phyloP scores from a whole-genome alignment of 2,113 vertebrate genomes.

The Epinephelus cyanopodus region DNA sequence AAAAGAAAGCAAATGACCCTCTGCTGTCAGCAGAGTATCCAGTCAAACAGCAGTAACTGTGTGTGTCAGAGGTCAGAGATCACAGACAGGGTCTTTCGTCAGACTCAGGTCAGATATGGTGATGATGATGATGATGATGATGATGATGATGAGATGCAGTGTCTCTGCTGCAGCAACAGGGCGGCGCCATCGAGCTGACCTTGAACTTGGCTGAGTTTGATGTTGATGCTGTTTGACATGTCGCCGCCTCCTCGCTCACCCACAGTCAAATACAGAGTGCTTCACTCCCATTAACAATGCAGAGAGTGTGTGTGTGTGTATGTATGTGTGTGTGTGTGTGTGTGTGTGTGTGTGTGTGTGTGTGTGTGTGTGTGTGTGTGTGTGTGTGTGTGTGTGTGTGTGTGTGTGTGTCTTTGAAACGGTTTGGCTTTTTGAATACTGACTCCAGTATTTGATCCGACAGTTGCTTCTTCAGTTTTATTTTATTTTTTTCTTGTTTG shows the following conservation, averaged over 20 bases:
- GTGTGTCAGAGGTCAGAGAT: constrained; percentile 9
- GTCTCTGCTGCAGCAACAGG: constrained; percentile 34
- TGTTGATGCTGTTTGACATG: constrained; percentile 64
- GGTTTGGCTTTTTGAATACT: constrained; percentile 4
- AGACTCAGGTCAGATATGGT: neutral
- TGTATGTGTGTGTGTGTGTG: constrained; percentile 1
- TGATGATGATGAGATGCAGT: neutral
- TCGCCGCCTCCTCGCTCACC: constrained; percentile 56
- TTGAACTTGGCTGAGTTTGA: constrained; percentile 42
- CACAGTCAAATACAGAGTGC: constrained; percentile 48
- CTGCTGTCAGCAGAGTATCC: neutral
- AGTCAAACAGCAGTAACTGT: neutral
- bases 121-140: neutral
- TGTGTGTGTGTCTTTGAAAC: neutral
- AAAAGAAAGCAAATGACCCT: too few species aligned
- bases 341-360: constrained; percentile 11
- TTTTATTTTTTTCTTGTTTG: neutral
- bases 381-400: neutral
- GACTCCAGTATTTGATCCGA: constrained; percentile 13
- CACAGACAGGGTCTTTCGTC: neutral
- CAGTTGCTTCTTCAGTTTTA: neutral
- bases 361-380: constrained; percentile 25
- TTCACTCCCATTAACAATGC: constrained; percentile 65
- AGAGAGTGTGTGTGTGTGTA: constrained; percentile 11
- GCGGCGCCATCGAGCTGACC: constrained; percentile 35